These are phyloP conservation scores for Scopus umbretta DNA, from an alignment of 2,113 vertebrate species.

Conservation along the genomic window DNA sequence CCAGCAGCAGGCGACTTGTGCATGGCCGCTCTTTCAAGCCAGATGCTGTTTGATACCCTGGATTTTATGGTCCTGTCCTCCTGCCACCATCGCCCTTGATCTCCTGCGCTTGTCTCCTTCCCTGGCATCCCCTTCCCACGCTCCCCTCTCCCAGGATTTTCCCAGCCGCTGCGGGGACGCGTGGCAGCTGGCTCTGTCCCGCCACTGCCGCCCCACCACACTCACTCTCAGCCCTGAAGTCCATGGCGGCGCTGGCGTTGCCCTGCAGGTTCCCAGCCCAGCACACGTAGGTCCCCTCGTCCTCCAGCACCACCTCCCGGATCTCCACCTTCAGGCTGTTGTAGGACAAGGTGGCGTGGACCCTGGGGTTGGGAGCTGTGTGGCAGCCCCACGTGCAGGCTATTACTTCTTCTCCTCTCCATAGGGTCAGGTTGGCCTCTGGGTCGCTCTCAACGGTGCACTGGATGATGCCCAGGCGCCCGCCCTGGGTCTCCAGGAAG, in stretches of 20 bases:
- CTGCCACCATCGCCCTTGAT: background rate
- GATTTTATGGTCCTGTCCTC: background rate
- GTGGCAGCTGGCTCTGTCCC: too few relatives aligned
- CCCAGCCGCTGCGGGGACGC: rapidly evolving
- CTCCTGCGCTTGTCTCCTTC: background rate
- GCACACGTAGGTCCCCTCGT: slow-evolving; percentile 65
- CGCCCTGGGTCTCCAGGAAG: slow-evolving; percentile 45
- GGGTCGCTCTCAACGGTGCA: slow-evolving; percentile 70
- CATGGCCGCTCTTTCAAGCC: background rate
- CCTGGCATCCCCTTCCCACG: rapidly evolving
- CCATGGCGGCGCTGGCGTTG: background rate
- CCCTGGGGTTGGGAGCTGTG: background rate
- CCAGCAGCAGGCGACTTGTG: rapidly evolving
- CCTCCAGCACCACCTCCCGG: slow-evolving; percentile 27
- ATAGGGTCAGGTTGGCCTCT: slow-evolving; percentile 47
- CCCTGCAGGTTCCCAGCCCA: slow-evolving; percentile 59
- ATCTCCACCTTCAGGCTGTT: slow-evolving; percentile 70
- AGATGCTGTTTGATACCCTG: background rate
- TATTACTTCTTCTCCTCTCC: background rate
- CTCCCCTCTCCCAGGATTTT: background rate
- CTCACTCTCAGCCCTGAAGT: slow-evolving; percentile 70
- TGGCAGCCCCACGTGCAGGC: slow-evolving; percentile 16
- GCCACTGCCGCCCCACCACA: background rate
- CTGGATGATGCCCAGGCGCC: slow-evolving; percentile 53
- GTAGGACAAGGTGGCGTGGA: background rate